These are phyloP conservation scores for Crocallis elinguaria DNA, from an alignment of 2,888 invertebrate species.

Conservation along the genomic window DNA sequence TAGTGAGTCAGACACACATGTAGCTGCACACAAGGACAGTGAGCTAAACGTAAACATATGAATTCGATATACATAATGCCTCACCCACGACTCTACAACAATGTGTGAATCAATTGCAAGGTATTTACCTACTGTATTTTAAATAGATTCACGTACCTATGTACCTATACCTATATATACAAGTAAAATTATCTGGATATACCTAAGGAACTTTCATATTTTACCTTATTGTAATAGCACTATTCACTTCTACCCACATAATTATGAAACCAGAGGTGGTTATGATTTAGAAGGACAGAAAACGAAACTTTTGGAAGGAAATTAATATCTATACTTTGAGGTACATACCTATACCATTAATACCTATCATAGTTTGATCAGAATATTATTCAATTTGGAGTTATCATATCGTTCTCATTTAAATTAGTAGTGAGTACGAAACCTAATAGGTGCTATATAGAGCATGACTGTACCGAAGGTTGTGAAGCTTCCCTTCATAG, in stretches of 20 bases:
- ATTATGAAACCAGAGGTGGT: background rate
- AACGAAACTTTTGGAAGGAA: too few relatives aligned
- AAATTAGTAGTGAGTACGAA: conserved; percentile 9
- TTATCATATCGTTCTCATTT: conserved; percentile 11
- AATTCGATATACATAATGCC: conserved; percentile 45
- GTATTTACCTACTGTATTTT: conserved; percentile 19
- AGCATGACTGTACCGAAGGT: conserved; percentile 56
- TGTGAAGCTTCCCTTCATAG: conserved; percentile 49
- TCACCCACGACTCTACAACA: conserved; percentile 57
- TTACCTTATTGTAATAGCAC: background rate
- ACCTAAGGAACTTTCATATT: conserved; percentile 2
- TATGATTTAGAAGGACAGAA: background rate
- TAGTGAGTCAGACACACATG: conserved; percentile 71
- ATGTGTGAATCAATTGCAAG: conserved; percentile 44
- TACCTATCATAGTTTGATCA: too few relatives aligned
- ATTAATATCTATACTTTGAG: too few relatives aligned
- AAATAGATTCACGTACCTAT: conserved; percentile 3
- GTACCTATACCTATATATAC: background rate
- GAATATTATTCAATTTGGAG: background rate
- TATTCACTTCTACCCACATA: background rate
- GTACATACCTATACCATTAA: too few relatives aligned
- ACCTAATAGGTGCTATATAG: conserved; percentile 41
- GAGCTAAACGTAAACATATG: conserved; percentile 58
- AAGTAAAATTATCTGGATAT: background rate
- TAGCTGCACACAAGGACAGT: conserved; percentile 74